A percentile compares a stretch with the other conserved stretches of the same genome.
These are phyloP conservation scores for Drosophila subquinaria DNA, from an alignment of 2,888 invertebrate species.

Conservation along the genomic window DNA sequence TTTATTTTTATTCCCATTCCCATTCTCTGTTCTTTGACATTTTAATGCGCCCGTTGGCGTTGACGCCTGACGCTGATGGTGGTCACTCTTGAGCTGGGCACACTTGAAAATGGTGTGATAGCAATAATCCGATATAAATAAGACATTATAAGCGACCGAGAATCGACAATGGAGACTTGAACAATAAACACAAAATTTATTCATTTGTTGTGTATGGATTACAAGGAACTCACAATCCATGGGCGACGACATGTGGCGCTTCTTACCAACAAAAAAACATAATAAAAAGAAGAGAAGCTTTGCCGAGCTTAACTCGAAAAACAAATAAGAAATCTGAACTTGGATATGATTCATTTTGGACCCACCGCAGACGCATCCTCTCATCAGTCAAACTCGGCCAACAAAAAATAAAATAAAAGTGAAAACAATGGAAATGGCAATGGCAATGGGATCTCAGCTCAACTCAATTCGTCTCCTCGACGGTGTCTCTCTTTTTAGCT, in stretches of 20 bases:
- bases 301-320: constrained; percentile 11
- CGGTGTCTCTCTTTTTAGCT: constrained; percentile 5
- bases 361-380: constrained; percentile 60
- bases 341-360: constrained; percentile 58
- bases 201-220: constrained; percentile 47
- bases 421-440: constrained; percentile 65
- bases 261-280: not conserved
- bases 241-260: constrained; percentile 76
- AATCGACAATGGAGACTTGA: constrained; percentile 15
- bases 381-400: constrained; percentile 62
- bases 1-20: constrained; percentile 4
- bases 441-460: constrained; percentile 2
- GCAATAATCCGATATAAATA: constrained; percentile 80
- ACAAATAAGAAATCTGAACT: constrained; percentile 8
- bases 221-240: constrained; percentile 63
- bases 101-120: constrained; percentile 77
- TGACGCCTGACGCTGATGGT: constrained; percentile 74
- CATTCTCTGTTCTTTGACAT: constrained; percentile 68
- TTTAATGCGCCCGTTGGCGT: constrained; percentile 80
- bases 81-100: constrained; percentile 67
- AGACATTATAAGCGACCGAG: constrained; percentile 67
- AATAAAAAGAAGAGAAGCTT: constrained; percentile 29
- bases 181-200: constrained; percentile 66
- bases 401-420: constrained; percentile 49
- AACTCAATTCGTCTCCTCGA: constrained; percentile 3